Percentiles rank a stretch among this genome's conserved stretches.
Conservation (phyloP, 2,888 invertebrate species). For the Tridacna crocea region DNA sequence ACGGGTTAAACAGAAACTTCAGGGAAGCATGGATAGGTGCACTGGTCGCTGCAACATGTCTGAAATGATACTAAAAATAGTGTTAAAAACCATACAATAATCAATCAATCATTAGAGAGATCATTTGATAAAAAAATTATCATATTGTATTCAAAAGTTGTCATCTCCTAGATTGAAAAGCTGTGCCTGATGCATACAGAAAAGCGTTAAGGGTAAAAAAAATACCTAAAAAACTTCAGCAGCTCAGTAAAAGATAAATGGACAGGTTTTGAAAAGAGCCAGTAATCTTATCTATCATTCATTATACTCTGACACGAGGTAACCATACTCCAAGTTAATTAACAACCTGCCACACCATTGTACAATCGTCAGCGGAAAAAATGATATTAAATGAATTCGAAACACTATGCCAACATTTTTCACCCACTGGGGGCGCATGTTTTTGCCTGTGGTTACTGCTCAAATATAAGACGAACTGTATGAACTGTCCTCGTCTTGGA, state of each 20-base stretch:
- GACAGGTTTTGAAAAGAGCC: constrained; percentile 18
- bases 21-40: no score
- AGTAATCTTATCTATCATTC: constrained; percentile 36
- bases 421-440: neutral
- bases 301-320: constrained; percentile 46
- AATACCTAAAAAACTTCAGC: neutral
- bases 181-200: no score
- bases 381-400: constrained; percentile 18
- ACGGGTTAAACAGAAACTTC: no score
- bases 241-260: constrained; percentile 18
- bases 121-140: no score
- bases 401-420: constrained; percentile 24
- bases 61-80: neutral
- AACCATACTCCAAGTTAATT: constrained; percentile 39
- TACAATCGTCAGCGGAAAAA: constrained; percentile 21
- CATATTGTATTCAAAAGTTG: no score
- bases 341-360: constrained; percentile 41
- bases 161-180: no score
- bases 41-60: no score
- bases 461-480: neutral
- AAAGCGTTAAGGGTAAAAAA: no score
- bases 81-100: neutral
- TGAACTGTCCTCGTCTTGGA: neutral
- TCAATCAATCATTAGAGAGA: no score
- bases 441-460: constrained; percentile 6